phyloP scores from a whole-genome alignment of 2,113 vertebrate species.

The Lepus americanus region DNA sequence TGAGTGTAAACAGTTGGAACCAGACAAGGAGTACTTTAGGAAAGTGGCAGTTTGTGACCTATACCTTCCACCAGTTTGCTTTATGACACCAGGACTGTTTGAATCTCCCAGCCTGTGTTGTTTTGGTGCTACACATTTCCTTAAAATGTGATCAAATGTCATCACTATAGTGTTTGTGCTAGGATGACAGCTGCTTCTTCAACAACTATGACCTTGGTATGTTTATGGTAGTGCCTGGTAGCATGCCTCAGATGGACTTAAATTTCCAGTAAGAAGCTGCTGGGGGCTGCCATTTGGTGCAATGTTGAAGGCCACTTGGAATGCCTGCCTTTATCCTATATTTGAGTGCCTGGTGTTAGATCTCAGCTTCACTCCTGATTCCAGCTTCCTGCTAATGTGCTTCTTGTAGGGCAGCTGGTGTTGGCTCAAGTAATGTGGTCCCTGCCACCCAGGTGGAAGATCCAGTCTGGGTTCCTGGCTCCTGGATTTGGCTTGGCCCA shows the following conservation, averaged over 20 bases:
- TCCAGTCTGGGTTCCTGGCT: too few relatives aligned
- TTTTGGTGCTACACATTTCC: neutral
- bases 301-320: too few relatives aligned
- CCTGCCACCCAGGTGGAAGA: too few relatives aligned
- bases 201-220: neutral
- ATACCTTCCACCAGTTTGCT: neutral
- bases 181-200: neutral
- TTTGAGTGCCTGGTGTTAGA: too few relatives aligned
- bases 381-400: too few relatives aligned
- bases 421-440: too few relatives aligned
- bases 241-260: neutral
- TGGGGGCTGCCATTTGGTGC: neutral
- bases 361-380: too few relatives aligned
- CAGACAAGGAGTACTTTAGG: neutral
- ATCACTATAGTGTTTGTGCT: neutral
- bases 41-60: neutral
- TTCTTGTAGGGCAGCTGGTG: too few relatives aligned
- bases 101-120: neutral
- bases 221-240: neutral
- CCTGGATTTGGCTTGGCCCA: too few relatives aligned
- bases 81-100: neutral
- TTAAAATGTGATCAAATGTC: rapidly evolving
- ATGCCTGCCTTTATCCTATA: too few relatives aligned
- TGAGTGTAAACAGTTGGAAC: too few relatives aligned
- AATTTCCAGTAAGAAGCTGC: neutral